These are phyloP conservation scores for Pogona vitticeps DNA, from an alignment of 2,113 vertebrate species.

Conservation along the genomic window DNA sequence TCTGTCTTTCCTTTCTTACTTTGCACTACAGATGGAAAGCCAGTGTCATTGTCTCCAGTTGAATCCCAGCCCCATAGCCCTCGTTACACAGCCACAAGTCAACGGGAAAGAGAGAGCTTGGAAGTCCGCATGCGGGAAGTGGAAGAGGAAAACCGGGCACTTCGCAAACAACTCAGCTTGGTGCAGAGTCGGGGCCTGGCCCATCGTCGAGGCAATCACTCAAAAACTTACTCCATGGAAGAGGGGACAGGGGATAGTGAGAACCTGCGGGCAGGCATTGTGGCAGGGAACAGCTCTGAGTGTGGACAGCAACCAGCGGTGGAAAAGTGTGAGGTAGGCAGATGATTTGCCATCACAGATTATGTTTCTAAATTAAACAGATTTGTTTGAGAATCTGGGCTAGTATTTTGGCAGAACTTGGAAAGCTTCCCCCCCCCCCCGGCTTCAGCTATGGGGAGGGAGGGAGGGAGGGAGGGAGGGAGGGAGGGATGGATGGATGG, in stretches of 20 bases:
- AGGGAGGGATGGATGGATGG: too few species aligned
- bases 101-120: constrained; percentile 86
- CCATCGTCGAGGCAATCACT: constrained; percentile 82
- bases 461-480: too few species aligned
- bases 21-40: constrained; percentile 84
- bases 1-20: constrained; percentile 9
- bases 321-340: constrained; percentile 96
- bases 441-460: too few species aligned
- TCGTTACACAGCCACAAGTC: constrained; percentile 76
- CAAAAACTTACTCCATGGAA: constrained; percentile 87
- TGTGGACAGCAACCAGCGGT: constrained; percentile 92
- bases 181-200: constrained; percentile 74
- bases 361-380: background rate
- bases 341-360: background rate
- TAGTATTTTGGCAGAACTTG: background rate
- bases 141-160: constrained; percentile 91
- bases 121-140: constrained; percentile 91
- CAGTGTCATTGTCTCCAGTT: constrained; percentile 87
- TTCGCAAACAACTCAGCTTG: constrained; percentile 90
- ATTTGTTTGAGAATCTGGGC: background rate
- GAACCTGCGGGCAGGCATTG: constrained; percentile 83
- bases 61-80: constrained; percentile 87
- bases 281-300: constrained; percentile 88
- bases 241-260: constrained; percentile 93
- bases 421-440: background rate